phyloP scores from a whole-genome alignment of 2,797 vertebrate genomes.

The Oreortyx pictus region DNA sequence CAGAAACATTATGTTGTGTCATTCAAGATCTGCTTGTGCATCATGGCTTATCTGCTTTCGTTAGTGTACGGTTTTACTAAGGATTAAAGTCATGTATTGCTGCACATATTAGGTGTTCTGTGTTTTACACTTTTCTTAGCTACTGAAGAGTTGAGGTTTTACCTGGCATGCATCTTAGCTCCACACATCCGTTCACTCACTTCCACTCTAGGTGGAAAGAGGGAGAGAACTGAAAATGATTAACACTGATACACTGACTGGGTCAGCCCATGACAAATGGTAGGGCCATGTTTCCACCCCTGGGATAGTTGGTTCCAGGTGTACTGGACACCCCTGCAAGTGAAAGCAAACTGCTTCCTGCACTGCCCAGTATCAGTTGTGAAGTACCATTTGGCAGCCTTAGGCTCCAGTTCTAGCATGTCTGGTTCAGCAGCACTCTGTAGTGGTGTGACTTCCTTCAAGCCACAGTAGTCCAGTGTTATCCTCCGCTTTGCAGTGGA shows the following conservation, averaged over 20 bases:
- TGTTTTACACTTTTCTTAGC: background rate
- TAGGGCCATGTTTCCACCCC: background rate
- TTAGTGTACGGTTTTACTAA: background rate
- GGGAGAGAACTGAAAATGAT: background rate
- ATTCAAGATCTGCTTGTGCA: background rate
- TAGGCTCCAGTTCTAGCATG: background rate
- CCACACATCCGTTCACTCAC: too few species aligned
- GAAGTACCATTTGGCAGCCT: background rate
- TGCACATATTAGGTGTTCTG: background rate
- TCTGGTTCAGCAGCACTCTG: background rate
- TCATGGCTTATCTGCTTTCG: background rate
- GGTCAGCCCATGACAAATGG: background rate
- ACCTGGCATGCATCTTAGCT: background rate
- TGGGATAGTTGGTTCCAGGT: fast-evolving
- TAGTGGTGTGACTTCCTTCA: too few species aligned
- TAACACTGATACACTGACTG: background rate
- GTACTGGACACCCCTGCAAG: background rate
- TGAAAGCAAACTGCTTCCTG: background rate
- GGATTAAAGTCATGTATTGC: background rate
- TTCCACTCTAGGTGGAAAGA: background rate
- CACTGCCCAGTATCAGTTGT: background rate
- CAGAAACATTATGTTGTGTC: background rate
- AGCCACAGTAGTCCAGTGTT: too few species aligned
- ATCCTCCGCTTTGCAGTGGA: too few species aligned
- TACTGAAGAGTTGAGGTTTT: background rate